A percentile compares a stretch with the other conserved stretches of the same genome.
These are phyloP conservation scores for Limosa lapponica DNA, from an alignment of 2,797 vertebrate species.

Conservation along the genomic window DNA sequence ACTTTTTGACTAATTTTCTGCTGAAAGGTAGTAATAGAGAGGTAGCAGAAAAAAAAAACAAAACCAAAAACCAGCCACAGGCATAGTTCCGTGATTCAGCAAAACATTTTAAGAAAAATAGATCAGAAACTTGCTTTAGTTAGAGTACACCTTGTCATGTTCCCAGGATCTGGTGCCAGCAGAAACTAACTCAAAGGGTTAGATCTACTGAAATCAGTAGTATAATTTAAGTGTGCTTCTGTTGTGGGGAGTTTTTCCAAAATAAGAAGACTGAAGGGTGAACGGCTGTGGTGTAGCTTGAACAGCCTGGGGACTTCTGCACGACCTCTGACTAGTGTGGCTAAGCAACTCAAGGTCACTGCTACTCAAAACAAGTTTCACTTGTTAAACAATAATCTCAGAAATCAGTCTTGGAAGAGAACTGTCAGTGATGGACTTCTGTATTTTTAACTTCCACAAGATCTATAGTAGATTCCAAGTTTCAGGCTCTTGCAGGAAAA, in stretches of 20 bases:
- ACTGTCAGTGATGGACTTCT: neutral
- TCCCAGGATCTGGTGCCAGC: neutral
- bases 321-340: neutral
- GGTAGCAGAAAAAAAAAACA: neutral
- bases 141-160: neutral
- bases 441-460: neutral
- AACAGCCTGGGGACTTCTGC: neutral
- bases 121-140: neutral
- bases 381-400: neutral
- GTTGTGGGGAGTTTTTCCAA: neutral
- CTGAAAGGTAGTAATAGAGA: neutral
- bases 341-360: neutral
- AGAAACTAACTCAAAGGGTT: neutral
- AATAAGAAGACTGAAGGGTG: neutral
- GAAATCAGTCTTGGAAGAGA: neutral
- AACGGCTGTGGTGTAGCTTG: neutral
- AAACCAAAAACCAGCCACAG: neutral
- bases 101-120: neutral
- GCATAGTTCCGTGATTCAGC: neutral
- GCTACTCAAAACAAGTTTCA: neutral
- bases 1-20: neutral
- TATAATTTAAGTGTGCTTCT: neutral
- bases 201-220: neutral
- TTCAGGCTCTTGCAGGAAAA: constrained; percentile 34
- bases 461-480: constrained; percentile 13